Evolutionary conservation across 1,140 invertebrate species (phyloP), one percentile per base, ranked within the genome.

Genomic region (Sminthurides bifidus): DNA sequence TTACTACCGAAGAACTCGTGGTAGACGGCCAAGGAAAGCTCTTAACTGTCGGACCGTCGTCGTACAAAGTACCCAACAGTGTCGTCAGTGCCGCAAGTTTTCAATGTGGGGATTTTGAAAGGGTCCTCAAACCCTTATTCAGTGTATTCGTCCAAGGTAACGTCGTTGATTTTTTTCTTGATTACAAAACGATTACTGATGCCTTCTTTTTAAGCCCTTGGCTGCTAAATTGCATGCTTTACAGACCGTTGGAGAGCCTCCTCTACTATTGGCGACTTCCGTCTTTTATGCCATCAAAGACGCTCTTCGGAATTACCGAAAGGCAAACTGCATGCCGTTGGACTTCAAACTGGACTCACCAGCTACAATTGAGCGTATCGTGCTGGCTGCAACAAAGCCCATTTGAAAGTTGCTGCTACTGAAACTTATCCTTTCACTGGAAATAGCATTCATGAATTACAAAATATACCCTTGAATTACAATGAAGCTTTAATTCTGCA

Each of bases 281-380:
- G 76, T 79, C 15, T 79, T 79, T 65, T 80, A 79, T 66, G 81
- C 81, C 24, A 76, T 81, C 41, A 77, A 78, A 56, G 71, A 74
- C 58, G 73, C 73, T 3, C 70, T 75, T 27, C 67, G 63, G 45
- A 67, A 71, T 24, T 68, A 70, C 4, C 66, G 74, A 3, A 1
- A 43, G 5, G 72, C 73, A 10, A 65, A 66, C 21, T 68, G 69
- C 15, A 65, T 65, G 1, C 52, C 55, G 19, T 27, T 43, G 5
- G 23, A 56, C 37, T 93, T 92, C 67, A 72, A 73, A 48, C 70
- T 97, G 14, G 79, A 92, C 68, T 80, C 86, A 10, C 92, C 92
- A 17, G 87, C 87, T 3, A 93, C 92, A 12, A 23, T 45, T 44
- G 37, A 57, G 40, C 41, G 38, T 8, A 57, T 57, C 23, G 37